These are phyloP conservation scores for Hypanus sabinus DNA, from an alignment of 2,113 vertebrate genomes.

Conservation along the genomic window DNA sequence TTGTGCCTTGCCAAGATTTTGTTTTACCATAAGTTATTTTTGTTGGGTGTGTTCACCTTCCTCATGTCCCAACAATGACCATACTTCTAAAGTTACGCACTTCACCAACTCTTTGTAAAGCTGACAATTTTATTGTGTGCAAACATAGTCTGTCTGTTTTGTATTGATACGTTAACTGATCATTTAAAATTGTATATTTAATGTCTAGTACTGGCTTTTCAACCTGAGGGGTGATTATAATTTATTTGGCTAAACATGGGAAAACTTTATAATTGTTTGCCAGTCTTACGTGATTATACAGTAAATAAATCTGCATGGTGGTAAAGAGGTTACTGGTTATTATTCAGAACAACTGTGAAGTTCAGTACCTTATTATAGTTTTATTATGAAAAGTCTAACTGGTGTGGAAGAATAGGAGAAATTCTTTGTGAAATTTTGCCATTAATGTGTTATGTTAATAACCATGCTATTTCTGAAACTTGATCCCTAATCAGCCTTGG, in stretches of 20 bases:
- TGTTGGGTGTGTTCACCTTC: neutral
- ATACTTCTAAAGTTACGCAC: neutral
- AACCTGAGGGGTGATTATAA: no score
- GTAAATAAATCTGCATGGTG: neutral
- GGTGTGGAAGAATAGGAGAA: neutral
- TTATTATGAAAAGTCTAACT: neutral
- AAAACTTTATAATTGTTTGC: neutral
- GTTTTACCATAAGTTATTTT: neutral
- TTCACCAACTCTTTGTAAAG: neutral
- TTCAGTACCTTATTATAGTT: neutral
- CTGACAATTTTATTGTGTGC: neutral
- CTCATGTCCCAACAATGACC: neutral
- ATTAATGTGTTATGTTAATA: neutral
- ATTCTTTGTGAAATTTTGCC: neutral
- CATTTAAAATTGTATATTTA: neutral
- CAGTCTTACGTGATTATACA: neutral
- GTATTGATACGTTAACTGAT: neutral
- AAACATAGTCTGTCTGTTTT: neutral
- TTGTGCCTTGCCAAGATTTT: neutral
- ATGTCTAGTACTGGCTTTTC: neutral
- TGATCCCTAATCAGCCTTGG: neutral
- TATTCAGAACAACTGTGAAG: neutral
- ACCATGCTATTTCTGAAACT: conserved; percentile 8
- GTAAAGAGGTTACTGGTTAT: neutral
- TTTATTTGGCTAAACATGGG: neutral